phyloP scores from a whole-genome alignment of 2,888 invertebrate species.

The Cryptosula pallasiana region DNA sequence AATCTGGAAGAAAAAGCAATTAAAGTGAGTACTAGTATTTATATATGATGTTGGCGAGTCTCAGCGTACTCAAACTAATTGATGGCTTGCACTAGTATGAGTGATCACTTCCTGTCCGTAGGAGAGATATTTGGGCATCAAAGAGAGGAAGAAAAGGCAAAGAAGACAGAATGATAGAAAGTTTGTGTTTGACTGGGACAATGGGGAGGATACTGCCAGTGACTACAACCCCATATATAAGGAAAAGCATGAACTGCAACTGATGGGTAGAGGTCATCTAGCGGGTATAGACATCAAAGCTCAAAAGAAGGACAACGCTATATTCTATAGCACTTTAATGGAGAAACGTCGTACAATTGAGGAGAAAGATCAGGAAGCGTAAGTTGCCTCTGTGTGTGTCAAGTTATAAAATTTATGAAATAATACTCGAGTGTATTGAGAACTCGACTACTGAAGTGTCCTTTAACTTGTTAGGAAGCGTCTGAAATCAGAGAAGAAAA shows the following conservation, averaged over 20 bases:
- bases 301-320: constrained; percentile 76
- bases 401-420: too few relatives aligned
- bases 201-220: constrained; percentile 92
- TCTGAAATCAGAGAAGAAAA: constrained; percentile 82
- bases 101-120: constrained; percentile 30
- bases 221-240: constrained; percentile 97
- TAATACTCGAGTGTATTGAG: too few relatives aligned
- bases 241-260: constrained; percentile 78
- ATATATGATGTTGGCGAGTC: too few relatives aligned
- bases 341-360: constrained; percentile 91
- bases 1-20: constrained; percentile 92
- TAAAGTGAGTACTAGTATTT: constrained; percentile 58
- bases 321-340: constrained; percentile 91
- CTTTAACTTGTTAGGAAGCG: constrained; percentile 57
- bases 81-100: neutral
- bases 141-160: constrained; percentile 80
- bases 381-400: too few relatives aligned
- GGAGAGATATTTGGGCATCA: constrained; percentile 86
- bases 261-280: constrained; percentile 94
- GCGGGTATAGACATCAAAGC: constrained; percentile 95
- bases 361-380: constrained; percentile 89
- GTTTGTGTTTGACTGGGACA: constrained; percentile 99
- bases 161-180: constrained; percentile 93
- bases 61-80: neutral
- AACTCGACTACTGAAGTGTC: too few relatives aligned